Evolutionary conservation across 2,888 invertebrate genomes (phyloP).

Genomic region (Drosophila incognita): DNA sequence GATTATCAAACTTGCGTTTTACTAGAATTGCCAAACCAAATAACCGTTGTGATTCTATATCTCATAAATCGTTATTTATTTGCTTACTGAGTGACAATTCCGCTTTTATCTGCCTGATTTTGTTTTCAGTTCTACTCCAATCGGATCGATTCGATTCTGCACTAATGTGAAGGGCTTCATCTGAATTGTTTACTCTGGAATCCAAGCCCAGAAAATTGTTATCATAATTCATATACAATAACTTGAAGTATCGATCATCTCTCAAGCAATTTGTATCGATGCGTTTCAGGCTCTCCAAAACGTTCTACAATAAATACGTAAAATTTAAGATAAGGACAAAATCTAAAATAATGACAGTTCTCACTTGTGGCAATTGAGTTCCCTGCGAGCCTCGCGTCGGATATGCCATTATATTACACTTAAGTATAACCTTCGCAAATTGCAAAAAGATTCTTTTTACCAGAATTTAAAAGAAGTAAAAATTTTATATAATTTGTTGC

Average conservation of each 20-base stretch:
- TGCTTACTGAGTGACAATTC: conserved; percentile 29
- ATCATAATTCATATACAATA: conserved; percentile 42
- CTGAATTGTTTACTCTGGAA: not conserved
- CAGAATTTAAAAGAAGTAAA: conserved; percentile 30
- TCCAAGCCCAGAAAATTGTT: conserved; percentile 1
- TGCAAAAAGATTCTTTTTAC: conserved; percentile 33
- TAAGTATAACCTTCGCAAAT: conserved; percentile 11
- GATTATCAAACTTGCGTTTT: conserved; percentile 14
- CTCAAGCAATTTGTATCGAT: conserved; percentile 27
- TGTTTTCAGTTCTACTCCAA: not conserved
- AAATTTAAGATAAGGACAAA: not conserved
- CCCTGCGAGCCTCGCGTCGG: conserved; percentile 9
- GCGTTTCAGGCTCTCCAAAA: conserved; percentile 1
- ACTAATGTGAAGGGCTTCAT: not conserved
- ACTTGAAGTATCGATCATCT: conserved; percentile 44
- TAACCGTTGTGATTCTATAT: not conserved
- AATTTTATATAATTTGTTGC: not conserved
- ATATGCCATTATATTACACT: conserved; percentile 7
- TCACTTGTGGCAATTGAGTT: conserved; percentile 14
- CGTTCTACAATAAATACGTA: conserved; percentile 8
- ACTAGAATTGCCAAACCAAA: conserved; percentile 19
- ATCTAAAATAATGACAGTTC: not conserved
- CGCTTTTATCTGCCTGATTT: conserved; percentile 30
- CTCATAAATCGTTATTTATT: not conserved
- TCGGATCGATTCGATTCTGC: not conserved